These are phyloP conservation scores for Brachionus plicatilis DNA, from an alignment of 1,140 invertebrate genomes.

Conservation along the genomic window DNA sequence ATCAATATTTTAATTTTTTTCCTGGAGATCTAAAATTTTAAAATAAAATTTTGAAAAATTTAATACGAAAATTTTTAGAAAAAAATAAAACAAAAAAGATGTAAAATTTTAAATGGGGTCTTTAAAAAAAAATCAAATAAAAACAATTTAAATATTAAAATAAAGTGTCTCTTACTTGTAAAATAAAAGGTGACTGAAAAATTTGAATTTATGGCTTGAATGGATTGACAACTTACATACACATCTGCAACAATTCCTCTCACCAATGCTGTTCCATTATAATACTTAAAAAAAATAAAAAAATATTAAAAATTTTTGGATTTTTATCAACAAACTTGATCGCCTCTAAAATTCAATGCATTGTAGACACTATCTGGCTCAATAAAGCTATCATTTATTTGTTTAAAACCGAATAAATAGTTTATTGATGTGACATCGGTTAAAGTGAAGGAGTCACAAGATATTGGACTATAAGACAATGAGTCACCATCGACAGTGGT, in stretches of 20 bases:
- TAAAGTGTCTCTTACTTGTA: not conserved
- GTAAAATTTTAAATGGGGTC: too few species aligned
- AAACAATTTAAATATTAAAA: too few species aligned
- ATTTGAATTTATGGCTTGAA: not conserved
- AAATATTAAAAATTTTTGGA: not conserved
- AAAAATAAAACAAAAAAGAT: too few species aligned
- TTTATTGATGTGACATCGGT: not conserved
- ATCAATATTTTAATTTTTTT: too few species aligned
- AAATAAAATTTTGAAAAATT: too few species aligned
- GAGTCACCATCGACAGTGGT: not conserved
- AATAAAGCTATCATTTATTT: not conserved
- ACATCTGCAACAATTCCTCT: conserved; percentile 4
- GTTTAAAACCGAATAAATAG: not conserved
- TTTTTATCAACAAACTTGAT: not conserved
- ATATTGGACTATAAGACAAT: not conserved
- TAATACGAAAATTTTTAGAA: too few species aligned
- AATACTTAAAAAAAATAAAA: conserved; percentile 25
- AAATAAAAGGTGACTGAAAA: conserved; percentile 24
- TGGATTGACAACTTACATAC: conserved; percentile 20
- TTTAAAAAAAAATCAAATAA: too few species aligned
- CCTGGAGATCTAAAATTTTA: too few species aligned
- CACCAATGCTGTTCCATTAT: not conserved
- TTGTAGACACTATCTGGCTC: not conserved
- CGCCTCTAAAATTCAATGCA: conserved; percentile 12
- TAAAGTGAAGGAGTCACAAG: not conserved